Evolutionary conservation across 2,797 vertebrate genomes (phyloP).

Genomic region (Pseudotriccus pelzelni): DNA sequence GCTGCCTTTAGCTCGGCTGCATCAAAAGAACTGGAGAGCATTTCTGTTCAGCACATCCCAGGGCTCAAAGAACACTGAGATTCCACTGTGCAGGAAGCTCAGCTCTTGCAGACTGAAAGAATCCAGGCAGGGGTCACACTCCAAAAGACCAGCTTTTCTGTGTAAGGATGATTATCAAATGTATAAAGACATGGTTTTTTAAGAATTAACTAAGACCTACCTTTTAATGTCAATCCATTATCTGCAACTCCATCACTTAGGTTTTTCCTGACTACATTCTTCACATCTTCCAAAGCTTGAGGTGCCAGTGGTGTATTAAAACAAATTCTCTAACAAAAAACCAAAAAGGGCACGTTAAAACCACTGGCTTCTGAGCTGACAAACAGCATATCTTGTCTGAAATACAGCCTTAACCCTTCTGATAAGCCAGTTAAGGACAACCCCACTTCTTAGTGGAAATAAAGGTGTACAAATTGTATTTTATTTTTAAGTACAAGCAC

Average conservation of each 20-base stretch:
- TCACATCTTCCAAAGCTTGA: slow-evolving; percentile 94
- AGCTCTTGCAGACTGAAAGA: background rate
- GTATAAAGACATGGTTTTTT: background rate
- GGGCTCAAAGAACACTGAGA: background rate
- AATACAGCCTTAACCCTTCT: background rate
- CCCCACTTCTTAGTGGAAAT: background rate
- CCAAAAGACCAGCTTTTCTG: background rate
- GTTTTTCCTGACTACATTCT: slow-evolving; percentile 96
- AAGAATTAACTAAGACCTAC: slow-evolving; percentile 67
- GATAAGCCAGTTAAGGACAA: background rate
- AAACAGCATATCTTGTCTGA: background rate
- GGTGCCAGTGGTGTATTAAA: slow-evolving; percentile 92
- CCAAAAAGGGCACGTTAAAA: background rate
- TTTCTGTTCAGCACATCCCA: background rate
- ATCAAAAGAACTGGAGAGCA: background rate
- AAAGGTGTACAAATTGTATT: background rate
- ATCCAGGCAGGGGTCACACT: background rate
- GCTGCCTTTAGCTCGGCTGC: background rate
- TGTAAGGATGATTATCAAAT: background rate
- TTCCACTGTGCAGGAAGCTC: background rate
- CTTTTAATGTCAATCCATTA: slow-evolving; percentile 91
- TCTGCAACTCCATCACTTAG: slow-evolving; percentile 87
- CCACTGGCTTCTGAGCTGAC: background rate
- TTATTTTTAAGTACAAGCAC: background rate
- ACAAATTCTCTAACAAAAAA: slow-evolving; percentile 86